Base-by-base conservation (phyloP, 2,888 invertebrate species). In the Lasiommata megera region DNA sequence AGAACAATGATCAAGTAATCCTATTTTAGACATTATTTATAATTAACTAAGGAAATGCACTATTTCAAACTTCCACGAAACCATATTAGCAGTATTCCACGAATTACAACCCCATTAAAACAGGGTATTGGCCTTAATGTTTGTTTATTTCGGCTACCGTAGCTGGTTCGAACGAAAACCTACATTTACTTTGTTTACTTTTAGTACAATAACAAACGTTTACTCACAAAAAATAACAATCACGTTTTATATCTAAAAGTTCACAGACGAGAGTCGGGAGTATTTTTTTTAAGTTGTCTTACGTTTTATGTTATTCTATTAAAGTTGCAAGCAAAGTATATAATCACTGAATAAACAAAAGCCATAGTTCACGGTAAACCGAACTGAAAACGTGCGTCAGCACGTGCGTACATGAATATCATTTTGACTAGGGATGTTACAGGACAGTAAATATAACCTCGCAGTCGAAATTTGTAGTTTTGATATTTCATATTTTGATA, bases 191-290 rank as follows among this genome's bases (percentile, higher is more conserved):
- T 71, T 76, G 73, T 74, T 73, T 73, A 51, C 36, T 40, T 75
- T 70, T 70, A 73, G 77, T 70, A 77, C 67, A 77, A 71, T 61
- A 67, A 66, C 63, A 65, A 56, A 68, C 68, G 67, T 69, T 73
- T 73, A 77, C 76, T 74, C 75, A 76, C 72, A 72, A 69, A 69
- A 65, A 72, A 68, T 69, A 65, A 51, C 69, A 66, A 48, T 53
- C 40, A 54, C 51, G 31, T 51, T 59, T 60, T 56, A 60, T 54
- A 57, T 52, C 18, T 47, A 16, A 56, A 54, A 57, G 48, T 58
- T 48, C 48, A 48, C 51, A 44, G 34, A 38, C 17, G 23, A 73
- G 73, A 73, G 23, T 71, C 71, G 65, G 74, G 73, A 75, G 71
- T 71, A 82, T 79, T 80, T 74, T 74, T 76, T 76, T 70, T 71